Base-by-base conservation (phyloP, 2,113 vertebrate genomes). In the Dromaius novaehollandiae region DNA sequence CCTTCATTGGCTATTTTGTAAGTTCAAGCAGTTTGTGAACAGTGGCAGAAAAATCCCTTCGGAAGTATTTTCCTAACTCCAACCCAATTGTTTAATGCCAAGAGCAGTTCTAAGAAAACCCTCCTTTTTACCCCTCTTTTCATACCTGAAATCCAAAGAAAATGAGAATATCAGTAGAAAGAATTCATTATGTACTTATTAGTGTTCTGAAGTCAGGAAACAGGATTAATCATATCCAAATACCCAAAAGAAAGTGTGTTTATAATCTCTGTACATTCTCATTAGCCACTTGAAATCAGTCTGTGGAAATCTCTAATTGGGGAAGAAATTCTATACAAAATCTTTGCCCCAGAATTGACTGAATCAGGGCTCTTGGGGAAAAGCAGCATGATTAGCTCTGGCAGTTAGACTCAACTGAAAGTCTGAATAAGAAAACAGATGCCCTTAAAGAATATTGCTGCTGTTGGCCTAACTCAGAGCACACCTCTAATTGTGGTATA, bases 261-360 rank as follows among this genome's bases (percentile, higher is more conserved):
- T 97, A 93, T 96, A 96, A 95, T 96, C 91, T 81, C 78, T 95
- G 95, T 95, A 93, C 90, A 53, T 97, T 95, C 88, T 95, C 83
- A 96, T 95, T 94, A 97, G 88, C 73, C 61, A 92, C 74, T 92
- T 95, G 90, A 95, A 97, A 85, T 86, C 34, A 82, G 83, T 89
- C 88, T 80, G 65, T 89, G 83, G 90, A 95, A 96, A 90, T 89
- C 90, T 95, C 89, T 97, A 96, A 95, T 96, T 96, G 94, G 92
- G 90, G 94, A 95, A 96, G 95, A 96, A 97, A 95, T 87, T 96
- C 90, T 95, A 58, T 95, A 95, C 96, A 96, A 96, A 96, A 96
- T 96, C 96, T 97, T 93, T 96, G 94, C 96, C 94, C 96, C 95
- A 25, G 86, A 92, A 97, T 96, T 97, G 95, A 96, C 94, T 95